Evolutionary conservation across 2,797 vertebrate species (phyloP).

Genomic region (Thaleichthys pacificus): DNA sequence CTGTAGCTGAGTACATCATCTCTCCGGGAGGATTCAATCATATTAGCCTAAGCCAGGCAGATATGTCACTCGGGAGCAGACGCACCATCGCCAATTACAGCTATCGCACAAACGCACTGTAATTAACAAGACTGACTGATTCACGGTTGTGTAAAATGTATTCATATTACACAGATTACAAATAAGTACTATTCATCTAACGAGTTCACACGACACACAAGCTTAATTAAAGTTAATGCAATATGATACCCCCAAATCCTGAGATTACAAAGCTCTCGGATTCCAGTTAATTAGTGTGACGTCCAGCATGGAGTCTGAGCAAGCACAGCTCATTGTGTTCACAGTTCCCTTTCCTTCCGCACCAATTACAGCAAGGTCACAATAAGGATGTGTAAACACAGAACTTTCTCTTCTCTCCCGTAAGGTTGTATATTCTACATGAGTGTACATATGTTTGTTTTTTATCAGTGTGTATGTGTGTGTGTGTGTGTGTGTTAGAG

Average conservation of each 20-base stretch:
- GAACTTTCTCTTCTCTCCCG: not conserved
- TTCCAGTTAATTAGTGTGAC: conserved; percentile 66
- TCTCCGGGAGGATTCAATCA: conserved; percentile 65
- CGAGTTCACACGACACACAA: conserved; percentile 61
- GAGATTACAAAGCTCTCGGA: conserved; percentile 71
- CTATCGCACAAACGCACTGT: conserved; percentile 43
- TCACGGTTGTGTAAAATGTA: conserved; percentile 70
- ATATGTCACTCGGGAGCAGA: conserved; percentile 28
- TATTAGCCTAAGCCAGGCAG: conserved; percentile 58
- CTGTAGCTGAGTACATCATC: conserved; percentile 65
- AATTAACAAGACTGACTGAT: conserved; percentile 73
- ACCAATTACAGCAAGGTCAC: conserved; percentile 62
- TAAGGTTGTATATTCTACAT: not conserved
- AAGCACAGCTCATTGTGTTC: conserved; percentile 38
- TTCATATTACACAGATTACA: conserved; percentile 72
- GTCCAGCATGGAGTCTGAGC: conserved; percentile 48
- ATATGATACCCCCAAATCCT: conserved; percentile 71
- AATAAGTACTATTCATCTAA: conserved; percentile 71
- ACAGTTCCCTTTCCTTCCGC: conserved; percentile 31
- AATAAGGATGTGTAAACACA: conserved; percentile 7
- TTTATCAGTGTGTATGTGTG: not conserved
- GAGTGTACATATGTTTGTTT: conserved; percentile 5
- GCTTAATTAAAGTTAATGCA: conserved; percentile 78
- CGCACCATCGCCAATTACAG: conserved; percentile 67
- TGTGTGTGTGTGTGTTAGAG: not conserved